Evolutionary conservation across 2,797 vertebrate species (phyloP).

Genomic region (Podargus strigoides): DNA sequence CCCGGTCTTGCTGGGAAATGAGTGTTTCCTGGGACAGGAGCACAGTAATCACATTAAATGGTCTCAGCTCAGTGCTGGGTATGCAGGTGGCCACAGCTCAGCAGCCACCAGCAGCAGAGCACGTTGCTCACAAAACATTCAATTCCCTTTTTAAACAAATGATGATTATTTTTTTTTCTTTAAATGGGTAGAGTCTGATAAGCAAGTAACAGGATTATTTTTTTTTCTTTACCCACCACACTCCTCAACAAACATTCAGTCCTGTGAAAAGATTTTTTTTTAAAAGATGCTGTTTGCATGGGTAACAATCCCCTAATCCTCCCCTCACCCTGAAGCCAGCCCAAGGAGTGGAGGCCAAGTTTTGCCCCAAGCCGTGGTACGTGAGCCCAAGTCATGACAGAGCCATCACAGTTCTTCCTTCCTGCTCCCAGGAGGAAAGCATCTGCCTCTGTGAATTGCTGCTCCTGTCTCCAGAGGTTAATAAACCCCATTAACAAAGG

Average conservation of each 20-base stretch:
- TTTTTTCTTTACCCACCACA: not conserved
- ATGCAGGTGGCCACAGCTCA: not conserved
- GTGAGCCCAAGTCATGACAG: not conserved
- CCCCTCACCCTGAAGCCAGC: not conserved
- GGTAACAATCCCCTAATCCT: not conserved
- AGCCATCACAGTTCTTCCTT: not conserved
- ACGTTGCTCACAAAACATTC: not conserved
- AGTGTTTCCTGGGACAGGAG: not conserved
- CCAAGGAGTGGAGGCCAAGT: not conserved
- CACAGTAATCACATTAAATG: not conserved
- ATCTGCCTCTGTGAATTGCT: not conserved
- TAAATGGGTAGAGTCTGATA: not conserved
- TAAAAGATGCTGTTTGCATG: not conserved
- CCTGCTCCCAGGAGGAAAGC: not conserved
- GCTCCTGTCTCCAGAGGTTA: not conserved
- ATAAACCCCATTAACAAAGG: not conserved
- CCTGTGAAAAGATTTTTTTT: not conserved
- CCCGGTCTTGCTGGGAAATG: not conserved
- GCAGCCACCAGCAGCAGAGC: not conserved
- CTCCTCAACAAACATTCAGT: not conserved
- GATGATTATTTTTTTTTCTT: not conserved
- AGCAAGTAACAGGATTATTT: not conserved
- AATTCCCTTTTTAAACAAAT: not conserved
- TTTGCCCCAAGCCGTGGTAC: not conserved
- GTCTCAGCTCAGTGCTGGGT: not conserved